Percentiles rank a stretch among this genome's conserved stretches.
phyloP scores from a whole-genome alignment of 2,888 invertebrate species.

The Heliconius charithonia region DNA sequence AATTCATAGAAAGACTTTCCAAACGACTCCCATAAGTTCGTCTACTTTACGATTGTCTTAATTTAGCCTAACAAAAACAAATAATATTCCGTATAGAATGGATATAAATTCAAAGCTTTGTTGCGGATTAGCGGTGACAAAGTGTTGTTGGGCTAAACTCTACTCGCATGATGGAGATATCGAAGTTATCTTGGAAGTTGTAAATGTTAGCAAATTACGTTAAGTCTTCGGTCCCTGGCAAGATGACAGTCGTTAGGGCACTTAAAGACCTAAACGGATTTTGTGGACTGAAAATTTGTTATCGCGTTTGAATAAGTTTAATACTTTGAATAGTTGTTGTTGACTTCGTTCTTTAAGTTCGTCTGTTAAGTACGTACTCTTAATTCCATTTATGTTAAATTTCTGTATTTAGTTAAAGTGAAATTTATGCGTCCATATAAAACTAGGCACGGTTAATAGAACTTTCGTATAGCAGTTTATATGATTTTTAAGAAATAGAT shows the following conservation, averaged over 20 bases:
- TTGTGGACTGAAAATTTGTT: conserved; percentile 33
- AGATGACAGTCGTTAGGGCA: conserved; percentile 41
- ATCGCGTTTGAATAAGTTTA: conserved; percentile 21
- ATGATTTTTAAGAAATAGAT: no score
- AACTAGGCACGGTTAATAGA: neutral
- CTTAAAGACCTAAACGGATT: conserved; percentile 32
- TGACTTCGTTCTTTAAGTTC: conserved; percentile 17
- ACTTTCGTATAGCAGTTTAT: neutral
- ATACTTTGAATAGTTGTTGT: conserved; percentile 30
- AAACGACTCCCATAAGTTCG: neutral
- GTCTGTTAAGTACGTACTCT: neutral
- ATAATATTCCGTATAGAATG: conserved; percentile 41
- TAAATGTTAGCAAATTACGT: conserved; percentile 48
- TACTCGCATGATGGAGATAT: conserved; percentile 45
- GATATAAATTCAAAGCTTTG: conserved; percentile 51
- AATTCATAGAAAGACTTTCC: neutral
- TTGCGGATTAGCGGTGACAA: conserved; percentile 50
- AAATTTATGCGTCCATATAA: neutral
- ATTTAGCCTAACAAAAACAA: conserved; percentile 36
- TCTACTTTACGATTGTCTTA: conserved; percentile 19
- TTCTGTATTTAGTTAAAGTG: neutral
- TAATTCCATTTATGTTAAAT: conserved; percentile 2
- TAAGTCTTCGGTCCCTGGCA: conserved; percentile 47
- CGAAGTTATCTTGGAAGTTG: conserved; percentile 47
- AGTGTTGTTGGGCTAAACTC: conserved; percentile 46